Evolutionary conservation across 2,113 vertebrate genomes (phyloP), one percentile per base, ranked within the genome.

Genomic region (Centropus bengalensis): DNA sequence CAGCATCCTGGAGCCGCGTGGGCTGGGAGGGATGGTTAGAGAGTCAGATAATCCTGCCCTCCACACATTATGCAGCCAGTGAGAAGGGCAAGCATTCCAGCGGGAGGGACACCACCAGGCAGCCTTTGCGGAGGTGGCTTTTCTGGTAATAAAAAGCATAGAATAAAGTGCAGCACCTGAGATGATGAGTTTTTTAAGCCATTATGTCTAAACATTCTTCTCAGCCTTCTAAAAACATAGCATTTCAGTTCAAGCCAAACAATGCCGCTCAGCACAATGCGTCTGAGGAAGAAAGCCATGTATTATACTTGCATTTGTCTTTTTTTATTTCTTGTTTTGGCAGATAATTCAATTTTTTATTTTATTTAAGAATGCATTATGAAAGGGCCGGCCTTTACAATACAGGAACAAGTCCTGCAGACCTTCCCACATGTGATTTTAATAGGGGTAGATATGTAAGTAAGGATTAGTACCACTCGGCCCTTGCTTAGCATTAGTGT

Each of bases 71-170:
- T 95, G 85, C 93, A 95, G 95, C 86, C 88, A 68, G 82, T 69
- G 80, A 97, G 94, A 96, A 96, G 91, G 94, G 89, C 95, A 95
- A 94, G 85, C 3, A 13, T 86, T 97, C 82, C 85, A 73, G 86
- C 1, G 68, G 95, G 93, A 97, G 86, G 89, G 80, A 95, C 49
- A 22, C 27, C 6, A 62, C 44, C 80, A 68, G 89, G 49, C 91
- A 83, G 82, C 66, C 88, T 96, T 88, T 81, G 90, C 20, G 7
- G 80, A 91, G 88, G 82, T 93, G 77, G 69, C 63, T 58, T 86
- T 93, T 75, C 88, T 86, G 66, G 45, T 66, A 86, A 78, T 88
- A 68, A 75, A 73, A 75, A 82, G 30, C 0, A 2, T 56, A 82
- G 73, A 82, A 94, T 78, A 28, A 86, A 90, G 86, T 91, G 64